Base-by-base conservation (phyloP, 2,888 invertebrate genomes). In the Aleiodes testaceus region DNA sequence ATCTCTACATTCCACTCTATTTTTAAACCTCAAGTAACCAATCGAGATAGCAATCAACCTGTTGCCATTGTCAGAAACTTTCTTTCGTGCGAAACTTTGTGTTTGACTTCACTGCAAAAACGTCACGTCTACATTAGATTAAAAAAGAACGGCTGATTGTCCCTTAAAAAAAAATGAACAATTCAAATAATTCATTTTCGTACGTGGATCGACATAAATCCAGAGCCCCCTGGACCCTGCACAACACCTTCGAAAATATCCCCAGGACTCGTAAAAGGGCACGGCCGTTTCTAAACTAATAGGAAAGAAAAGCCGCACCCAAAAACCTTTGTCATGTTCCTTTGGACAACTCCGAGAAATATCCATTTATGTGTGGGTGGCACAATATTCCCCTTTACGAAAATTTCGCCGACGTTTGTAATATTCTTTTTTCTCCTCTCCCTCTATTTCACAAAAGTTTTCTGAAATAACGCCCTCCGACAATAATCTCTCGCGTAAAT, bases 131-230 rank as follows among this genome's bases (percentile, higher is more conserved):
- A 36, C 36, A 36, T 36, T 36, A 36, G 36, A 36, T 36, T 7
- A 36, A 36, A 36, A 36, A 36, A 36, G 26, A 26, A 26, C n/a
- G n/a, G n/a, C n/a, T n/a, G n/a, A n/a, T n/a, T n/a, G n/a, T n/a
- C n/a, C n/a, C n/a, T n/a, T n/a, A 36, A 9, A 36, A 36, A 36
- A 36, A 36, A 36, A 1, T 7, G 12, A 12, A 22, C 26, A 53
- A 36, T 36, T 36, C 26, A 22, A n/a, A 59, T 59, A 36, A 36
- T 59, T 50, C 50, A 26, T 59, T 47, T 59, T 66, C 50, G 55
- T 30, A 65, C 70, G 66, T 70, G 70, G 22, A 66, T 70, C 22
- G 59, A 66, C 70, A 70, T 70, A 70, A 70, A 70, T 70, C 66
- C 50, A 42, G 14, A 36, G 16, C 3, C 36, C 36, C 59, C 36